Conservation (phyloP, 1,140 invertebrate species). For the Galleria mellonella region DNA sequence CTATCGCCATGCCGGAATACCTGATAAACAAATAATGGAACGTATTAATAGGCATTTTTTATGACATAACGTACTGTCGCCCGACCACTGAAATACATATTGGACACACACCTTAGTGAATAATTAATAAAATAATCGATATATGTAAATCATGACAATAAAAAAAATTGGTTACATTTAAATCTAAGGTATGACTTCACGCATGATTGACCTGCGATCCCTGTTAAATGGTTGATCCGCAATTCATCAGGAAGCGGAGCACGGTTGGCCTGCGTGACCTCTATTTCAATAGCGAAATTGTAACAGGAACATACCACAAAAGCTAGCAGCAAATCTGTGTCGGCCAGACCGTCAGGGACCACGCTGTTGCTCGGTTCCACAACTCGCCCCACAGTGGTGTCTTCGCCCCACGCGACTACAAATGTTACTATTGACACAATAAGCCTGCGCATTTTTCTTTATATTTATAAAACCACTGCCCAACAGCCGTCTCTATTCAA, state of each 20-base stretch:
- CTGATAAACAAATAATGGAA: no score
- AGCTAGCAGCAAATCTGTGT: conserved; percentile 42
- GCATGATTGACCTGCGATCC: conserved; percentile 5
- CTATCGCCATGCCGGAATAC: conserved; percentile 86
- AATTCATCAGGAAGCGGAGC: conserved; percentile 15
- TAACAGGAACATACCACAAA: conserved; percentile 47
- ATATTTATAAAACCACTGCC: conserved; percentile 6
- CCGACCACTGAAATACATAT: no score
- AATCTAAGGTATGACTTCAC: not conserved
- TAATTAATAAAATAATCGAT: no score
- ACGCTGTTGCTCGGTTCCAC: conserved; percentile 18
- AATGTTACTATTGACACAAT: conserved; percentile 18
- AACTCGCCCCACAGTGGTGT: conserved; percentile 6
- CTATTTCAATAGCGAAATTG: conserved; percentile 12
- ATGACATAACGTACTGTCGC: no score
- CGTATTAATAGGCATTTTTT: no score
- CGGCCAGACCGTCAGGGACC: conserved; percentile 22
- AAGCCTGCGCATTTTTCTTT: conserved; percentile 23
- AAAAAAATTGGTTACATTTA: no score
- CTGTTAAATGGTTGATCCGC: conserved; percentile 11
- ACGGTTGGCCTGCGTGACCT: conserved; percentile 19
- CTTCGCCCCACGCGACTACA: conserved; percentile 16
- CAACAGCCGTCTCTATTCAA: conserved; percentile 18
- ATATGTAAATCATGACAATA: no score
- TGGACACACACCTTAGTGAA: no score